Percentiles rank a stretch among this genome's conserved stretches.
Evolutionary conservation across 2,113 vertebrate genomes (phyloP).

Genomic region (Arenaria interpres): DNA sequence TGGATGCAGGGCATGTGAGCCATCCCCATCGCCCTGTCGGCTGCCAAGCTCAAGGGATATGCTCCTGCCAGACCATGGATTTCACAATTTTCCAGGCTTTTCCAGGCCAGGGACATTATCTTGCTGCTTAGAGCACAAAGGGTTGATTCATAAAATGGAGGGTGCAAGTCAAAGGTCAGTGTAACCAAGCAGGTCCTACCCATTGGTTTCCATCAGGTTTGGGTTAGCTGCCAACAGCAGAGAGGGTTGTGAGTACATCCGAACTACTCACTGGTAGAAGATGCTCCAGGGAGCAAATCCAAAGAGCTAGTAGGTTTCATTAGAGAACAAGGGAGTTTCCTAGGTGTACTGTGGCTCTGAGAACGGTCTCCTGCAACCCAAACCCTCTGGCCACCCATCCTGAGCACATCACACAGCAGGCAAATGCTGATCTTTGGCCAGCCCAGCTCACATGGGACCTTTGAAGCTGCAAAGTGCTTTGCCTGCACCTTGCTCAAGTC

Average conservation of each 20-base stretch:
- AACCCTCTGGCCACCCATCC: not conserved
- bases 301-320: not conserved
- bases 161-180: not conserved
- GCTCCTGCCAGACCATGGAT: not conserved
- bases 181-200: not conserved
- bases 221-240: not conserved
- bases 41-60: not conserved
- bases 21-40: fast-evolving
- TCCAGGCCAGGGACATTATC: not conserved
- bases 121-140: not conserved
- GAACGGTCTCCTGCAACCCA: not conserved
- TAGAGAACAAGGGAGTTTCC: not conserved
- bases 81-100: not conserved
- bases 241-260: not conserved
- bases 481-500: not conserved
- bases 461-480: not conserved
- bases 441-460: not conserved
- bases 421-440: not conserved
- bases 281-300: not conserved
- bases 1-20: not conserved
- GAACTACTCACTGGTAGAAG: not conserved
- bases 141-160: not conserved
- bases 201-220: not conserved
- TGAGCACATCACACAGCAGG: fast-evolving
- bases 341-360: not conserved